Evolutionary conservation across 2,797 vertebrate species (phyloP).

Genomic region (Ceyx erithaca): DNA sequence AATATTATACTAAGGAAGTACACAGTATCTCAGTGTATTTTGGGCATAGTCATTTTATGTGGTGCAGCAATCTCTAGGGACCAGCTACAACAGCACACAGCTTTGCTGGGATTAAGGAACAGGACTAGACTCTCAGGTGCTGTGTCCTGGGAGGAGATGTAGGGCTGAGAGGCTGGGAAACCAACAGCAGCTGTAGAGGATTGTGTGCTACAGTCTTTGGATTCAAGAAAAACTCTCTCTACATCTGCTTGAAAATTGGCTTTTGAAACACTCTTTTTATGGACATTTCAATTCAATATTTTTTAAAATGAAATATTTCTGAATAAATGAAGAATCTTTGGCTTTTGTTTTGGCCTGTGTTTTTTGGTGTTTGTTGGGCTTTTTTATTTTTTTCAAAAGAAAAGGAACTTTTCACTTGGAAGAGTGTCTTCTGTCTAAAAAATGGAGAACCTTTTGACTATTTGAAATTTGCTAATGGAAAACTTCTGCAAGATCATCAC

Average conservation of each 20-base stretch:
- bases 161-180: background rate
- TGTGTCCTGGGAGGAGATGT: background rate
- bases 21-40: background rate
- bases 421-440: background rate
- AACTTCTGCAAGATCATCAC: slow-evolving; percentile 18
- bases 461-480: slow-evolving; percentile 9
- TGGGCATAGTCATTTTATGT: background rate
- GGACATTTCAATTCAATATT: no score
- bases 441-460: background rate
- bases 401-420: slow-evolving; percentile 1
- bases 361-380: background rate
- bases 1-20: background rate
- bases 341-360: background rate
- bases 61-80: background rate
- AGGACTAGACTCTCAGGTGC: background rate
- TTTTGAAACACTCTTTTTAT: slow-evolving; percentile 38
- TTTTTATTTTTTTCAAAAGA: background rate
- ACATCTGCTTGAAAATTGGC: slow-evolving; percentile 24
- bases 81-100: background rate
- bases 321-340: slow-evolving; percentile 15
- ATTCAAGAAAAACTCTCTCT: background rate
- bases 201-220: background rate
- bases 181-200: background rate
- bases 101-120: background rate
- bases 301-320: background rate